Base-by-base conservation (phyloP, 2,113 vertebrate species). In the Myrmecobius fasciatus region DNA sequence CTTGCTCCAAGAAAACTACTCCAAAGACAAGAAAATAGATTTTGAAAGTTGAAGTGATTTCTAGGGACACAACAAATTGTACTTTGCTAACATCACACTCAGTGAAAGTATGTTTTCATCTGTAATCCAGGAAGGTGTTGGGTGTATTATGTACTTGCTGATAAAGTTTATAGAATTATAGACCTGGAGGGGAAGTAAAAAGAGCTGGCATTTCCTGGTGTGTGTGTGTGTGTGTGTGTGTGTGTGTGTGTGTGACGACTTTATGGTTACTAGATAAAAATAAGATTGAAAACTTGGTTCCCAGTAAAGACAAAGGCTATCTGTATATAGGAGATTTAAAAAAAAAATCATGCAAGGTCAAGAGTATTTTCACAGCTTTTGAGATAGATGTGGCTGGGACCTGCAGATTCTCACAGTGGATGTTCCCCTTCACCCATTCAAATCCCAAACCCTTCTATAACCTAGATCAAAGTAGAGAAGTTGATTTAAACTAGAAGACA, bases 61-160 rank as follows among this genome's bases (percentile, higher is more conserved):
- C 60, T 52, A 90, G 90, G 92, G 89, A 97, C 92, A 95, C 95
- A 95, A 53, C 94, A 95, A 91, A 91, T 96, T 96, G 92, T 89
- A 95, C 96, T 95, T 95, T 10, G 5, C 90, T 83, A 94, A 53
- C 92, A 95, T 97, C 54, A 60, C 75, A 52, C 67, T 92, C 91
- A 91, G 95, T 95, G 96, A 96, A 92, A 91, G 43, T 52, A 89
- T 91, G 96, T 94, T 93, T 97, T 83, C 95, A 89, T 89, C 90
- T 95, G 3, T 97, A 93, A 96, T 97, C 96, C 97, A 97, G 96
- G 95, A 96, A 95, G 97, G 91, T 97, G 53, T 60, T 96, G 91
- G 89, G 95, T 92, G 91, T 96, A 97, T 97, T 97, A 95, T 90
- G 56, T 92, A 95, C 93, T 92, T 95, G 93, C 92, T 48, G 60